These are phyloP conservation scores for Zygaena filipendulae DNA, from an alignment of 2,888 invertebrate species.

Conservation along the genomic window DNA sequence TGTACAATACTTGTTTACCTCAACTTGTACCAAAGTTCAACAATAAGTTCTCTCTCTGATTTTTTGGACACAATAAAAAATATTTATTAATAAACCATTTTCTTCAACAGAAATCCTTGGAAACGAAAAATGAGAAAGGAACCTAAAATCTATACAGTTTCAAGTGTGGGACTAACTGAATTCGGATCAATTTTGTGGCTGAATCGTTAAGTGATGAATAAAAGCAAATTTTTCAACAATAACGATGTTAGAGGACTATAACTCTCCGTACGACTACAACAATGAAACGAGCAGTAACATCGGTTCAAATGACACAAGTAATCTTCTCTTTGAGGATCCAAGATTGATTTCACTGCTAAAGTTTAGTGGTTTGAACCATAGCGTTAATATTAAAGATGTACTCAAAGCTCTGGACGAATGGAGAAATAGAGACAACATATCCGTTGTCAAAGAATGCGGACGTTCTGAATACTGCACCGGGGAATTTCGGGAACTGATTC, in stretches of 20 bases:
- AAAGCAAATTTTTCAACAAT: slow-evolving; percentile 4
- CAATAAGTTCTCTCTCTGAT: too few species aligned
- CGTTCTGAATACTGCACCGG: slow-evolving; percentile 68
- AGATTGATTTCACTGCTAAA: slow-evolving; percentile 40
- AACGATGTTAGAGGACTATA: slow-evolving; percentile 46
- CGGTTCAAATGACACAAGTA: slow-evolving; percentile 27
- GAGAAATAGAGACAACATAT: slow-evolving; percentile 45
- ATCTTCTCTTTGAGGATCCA: slow-evolving; percentile 38
- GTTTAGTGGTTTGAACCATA: slow-evolving; percentile 25
- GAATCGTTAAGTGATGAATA: too few species aligned
- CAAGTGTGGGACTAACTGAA: too few species aligned
- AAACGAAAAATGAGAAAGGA: too few species aligned
- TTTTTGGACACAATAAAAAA: too few species aligned
- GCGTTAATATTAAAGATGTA: slow-evolving; percentile 39
- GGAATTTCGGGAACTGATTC: slow-evolving; percentile 67
- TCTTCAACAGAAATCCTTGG: too few species aligned
- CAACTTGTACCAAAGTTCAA: too few species aligned
- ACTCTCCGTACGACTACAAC: slow-evolving; percentile 24
- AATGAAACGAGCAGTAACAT: slow-evolving; percentile 16
- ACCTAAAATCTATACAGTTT: too few species aligned
- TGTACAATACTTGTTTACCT: too few species aligned
- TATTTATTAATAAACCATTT: too few species aligned
- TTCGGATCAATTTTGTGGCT: too few species aligned
- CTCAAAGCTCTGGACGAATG: slow-evolving; percentile 42
- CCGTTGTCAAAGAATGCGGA: slow-evolving; percentile 46